These are phyloP conservation scores for Scaptomyza polygonia DNA, from an alignment of 2,888 invertebrate genomes.

Conservation along the genomic window DNA sequence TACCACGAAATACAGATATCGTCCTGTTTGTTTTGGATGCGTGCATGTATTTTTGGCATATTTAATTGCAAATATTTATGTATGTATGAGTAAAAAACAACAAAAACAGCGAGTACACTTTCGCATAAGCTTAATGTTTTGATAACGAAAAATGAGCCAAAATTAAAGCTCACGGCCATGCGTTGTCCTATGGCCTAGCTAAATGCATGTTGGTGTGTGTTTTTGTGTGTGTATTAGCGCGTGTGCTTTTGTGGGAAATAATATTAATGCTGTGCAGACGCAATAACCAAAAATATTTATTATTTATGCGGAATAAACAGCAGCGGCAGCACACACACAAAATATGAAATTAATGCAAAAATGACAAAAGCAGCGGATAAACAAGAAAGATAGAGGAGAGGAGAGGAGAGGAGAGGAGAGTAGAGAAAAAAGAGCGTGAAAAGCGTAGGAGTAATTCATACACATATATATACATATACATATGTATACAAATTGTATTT, in stretches of 20 bases:
- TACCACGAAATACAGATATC: slow-evolving; percentile 20
- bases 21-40: slow-evolving; percentile 17
- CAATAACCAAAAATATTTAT: slow-evolving; percentile 79
- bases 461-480: no score
- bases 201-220: slow-evolving; percentile 48
- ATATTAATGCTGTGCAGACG: slow-evolving; percentile 79
- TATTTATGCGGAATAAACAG: slow-evolving; percentile 79
- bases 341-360: slow-evolving; percentile 79
- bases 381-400: slow-evolving; percentile 15
- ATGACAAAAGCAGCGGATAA: slow-evolving; percentile 71
- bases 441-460: slow-evolving; percentile 6
- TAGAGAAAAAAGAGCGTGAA: slow-evolving; percentile 40
- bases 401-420: not conserved
- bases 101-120: slow-evolving; percentile 56
- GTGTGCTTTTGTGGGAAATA: slow-evolving; percentile 56
- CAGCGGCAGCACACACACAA: slow-evolving; percentile 61
- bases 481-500: slow-evolving; percentile 8
- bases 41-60: slow-evolving; percentile 48
- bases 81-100: slow-evolving; percentile 45
- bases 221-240: not conserved
- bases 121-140: slow-evolving; percentile 64
- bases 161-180: slow-evolving; percentile 73
- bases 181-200: slow-evolving; percentile 44
- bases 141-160: slow-evolving; percentile 76
- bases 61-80: slow-evolving; percentile 77